Percentiles rank a stretch among this genome's conserved stretches.
phyloP scores from a whole-genome alignment of 2,888 invertebrate genomes.

The Microctonus hyperodae region DNA sequence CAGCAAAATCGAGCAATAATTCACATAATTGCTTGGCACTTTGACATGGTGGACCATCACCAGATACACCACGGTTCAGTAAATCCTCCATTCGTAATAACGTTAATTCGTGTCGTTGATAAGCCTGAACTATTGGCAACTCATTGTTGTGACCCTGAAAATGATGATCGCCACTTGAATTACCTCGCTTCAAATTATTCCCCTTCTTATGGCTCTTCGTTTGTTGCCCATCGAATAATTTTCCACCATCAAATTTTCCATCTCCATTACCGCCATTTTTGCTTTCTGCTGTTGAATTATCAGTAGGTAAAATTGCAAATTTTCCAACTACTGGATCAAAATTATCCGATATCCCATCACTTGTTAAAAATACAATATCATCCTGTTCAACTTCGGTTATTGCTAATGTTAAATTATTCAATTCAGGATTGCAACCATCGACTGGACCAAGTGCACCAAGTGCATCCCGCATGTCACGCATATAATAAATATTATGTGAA shows the following conservation, averaged over 20 bases:
- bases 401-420: conserved; percentile 85
- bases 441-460: conserved; percentile 88
- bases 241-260: conserved; percentile 38
- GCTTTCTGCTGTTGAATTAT: conserved; percentile 37
- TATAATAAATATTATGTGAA: conserved; percentile 82
- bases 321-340: conserved; percentile 92
- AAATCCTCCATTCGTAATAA: conserved; percentile 79
- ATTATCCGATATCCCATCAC: conserved; percentile 91
- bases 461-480: conserved; percentile 89
- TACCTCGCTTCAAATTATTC: conserved; percentile 48
- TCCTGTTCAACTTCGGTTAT: conserved; percentile 81
- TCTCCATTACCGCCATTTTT: conserved; percentile 37
- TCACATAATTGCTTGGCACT: conserved; percentile 74
- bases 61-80: conserved; percentile 72
- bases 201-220: conserved; percentile 49
- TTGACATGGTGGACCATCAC: conserved; percentile 69
- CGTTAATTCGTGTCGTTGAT: conserved; percentile 78
- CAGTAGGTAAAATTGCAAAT: conserved; percentile 70
- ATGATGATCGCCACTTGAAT: conserved; percentile 39
- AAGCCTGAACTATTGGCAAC: conserved; percentile 76
- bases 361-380: conserved; percentile 86
- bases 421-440: conserved; percentile 83
- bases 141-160: conserved; percentile 56
- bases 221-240: conserved; percentile 30
- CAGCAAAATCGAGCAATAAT: conserved; percentile 79